Evolutionary conservation across 2,888 invertebrate species (phyloP), one percentile per base, ranked within the genome.

Genomic region (Diarsia mendica): DNA sequence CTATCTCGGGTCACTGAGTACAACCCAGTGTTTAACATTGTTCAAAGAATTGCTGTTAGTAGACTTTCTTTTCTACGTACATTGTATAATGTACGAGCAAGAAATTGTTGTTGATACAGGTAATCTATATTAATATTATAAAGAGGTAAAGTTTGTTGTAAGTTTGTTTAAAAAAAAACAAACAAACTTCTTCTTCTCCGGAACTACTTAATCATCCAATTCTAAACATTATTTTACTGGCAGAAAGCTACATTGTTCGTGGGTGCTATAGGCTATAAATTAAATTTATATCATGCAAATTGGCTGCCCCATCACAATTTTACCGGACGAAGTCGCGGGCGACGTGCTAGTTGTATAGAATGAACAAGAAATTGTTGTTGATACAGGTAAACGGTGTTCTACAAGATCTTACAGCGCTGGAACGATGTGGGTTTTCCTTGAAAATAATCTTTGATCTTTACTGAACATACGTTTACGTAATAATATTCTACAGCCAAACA

Each of bases 21-120:
- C 87, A 84, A 81, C 88, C 86, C 89, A 88, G 91, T 90, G 88
- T 89, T 87, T 82, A 90, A 88, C 87, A 86, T 73, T 85, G 77
- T 90, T 86, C 85, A 86, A 79, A 77, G 85, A 82, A 84, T 79
- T 80, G 74, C 72, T 72, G 53, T 61, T 39, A 49, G 49, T 68
- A 64, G 55, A 85, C 78, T 85, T 82, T 82, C 83, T 82, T 82
- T 82, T 75, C 81, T 75, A 48, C 53, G 39, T 68, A 71, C 58
- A 46, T 69, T 67, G 65, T 64, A 64, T 79, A 64, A 51, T 79
- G 67, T 58, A 64, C 51, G 20, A 63, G 67, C 60, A 71, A 71
- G 72, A 79, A 83, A 80, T 83, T 67, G 39, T 39, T 39, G 39
- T 39, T 39, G 39, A 39, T 39, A 39, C 39, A 39, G 39, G 39